Evolutionary conservation across 2,888 invertebrate species (phyloP).

Genomic region (Microdon myrmicae): DNA sequence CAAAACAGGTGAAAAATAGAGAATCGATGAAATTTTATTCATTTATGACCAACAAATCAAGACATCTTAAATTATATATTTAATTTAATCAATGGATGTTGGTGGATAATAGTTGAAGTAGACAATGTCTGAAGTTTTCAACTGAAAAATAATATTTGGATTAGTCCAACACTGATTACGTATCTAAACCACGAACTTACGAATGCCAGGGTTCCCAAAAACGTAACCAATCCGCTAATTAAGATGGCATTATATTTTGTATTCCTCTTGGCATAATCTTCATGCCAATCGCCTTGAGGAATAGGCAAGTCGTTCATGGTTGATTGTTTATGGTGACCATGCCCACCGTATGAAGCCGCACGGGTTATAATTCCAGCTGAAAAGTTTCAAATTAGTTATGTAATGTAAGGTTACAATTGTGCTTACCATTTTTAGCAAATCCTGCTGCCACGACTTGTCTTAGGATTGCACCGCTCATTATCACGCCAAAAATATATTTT

Average conservation of each 20-base stretch:
- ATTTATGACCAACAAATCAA: conserved; percentile 15
- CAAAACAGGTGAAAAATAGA: too few relatives aligned
- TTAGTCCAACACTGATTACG: conserved; percentile 1
- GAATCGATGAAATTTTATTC: too few relatives aligned
- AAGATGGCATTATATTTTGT: conserved; percentile 76
- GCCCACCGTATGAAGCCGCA: conserved; percentile 60
- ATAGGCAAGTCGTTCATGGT: conserved; percentile 82
- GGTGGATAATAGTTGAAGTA: conserved; percentile 75
- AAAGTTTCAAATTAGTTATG: conserved; percentile 57
- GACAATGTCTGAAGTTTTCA: conserved; percentile 72
- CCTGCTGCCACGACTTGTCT: too few relatives aligned
- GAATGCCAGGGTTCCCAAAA: conserved; percentile 63
- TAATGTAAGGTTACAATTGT: conserved; percentile 55
- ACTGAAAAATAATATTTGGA: conserved; percentile 68
- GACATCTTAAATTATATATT: conserved; percentile 9
- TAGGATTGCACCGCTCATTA: too few relatives aligned
- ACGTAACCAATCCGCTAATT: conserved; percentile 70
- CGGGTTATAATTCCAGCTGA: conserved; percentile 62
- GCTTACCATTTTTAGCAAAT: conserved; percentile 62
- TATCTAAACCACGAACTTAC: conserved; percentile 56
- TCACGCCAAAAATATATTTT: too few relatives aligned
- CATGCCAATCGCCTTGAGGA: conserved; percentile 82
- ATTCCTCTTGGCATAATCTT: conserved; percentile 74
- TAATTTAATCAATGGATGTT: conserved; percentile 69
- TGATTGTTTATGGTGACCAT: conserved; percentile 56